Base-by-base conservation (phyloP, 2,888 invertebrate species). In the Acrocera orbiculus region DNA sequence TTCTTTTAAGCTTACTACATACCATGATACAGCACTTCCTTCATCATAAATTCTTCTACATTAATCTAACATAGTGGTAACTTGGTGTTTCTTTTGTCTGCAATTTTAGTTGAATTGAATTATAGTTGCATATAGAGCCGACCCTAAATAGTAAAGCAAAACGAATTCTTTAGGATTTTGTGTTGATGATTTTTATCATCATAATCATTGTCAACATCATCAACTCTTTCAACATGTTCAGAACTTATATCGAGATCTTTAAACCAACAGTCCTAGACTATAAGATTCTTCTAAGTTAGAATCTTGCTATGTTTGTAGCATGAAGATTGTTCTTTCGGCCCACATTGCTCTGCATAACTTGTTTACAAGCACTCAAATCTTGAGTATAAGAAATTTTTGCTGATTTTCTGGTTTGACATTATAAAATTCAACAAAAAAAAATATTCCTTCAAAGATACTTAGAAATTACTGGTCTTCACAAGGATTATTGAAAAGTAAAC, bases 41-140 rank as follows among this genome's bases (percentile, higher is more conserved):
- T 23, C 36, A 36, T 36, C 36, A 39, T 39, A 39, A 39, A 39
- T 39, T 36, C 16, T 17, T 13, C 24, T 19, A 10, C 36, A 27
- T 34, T 39, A 36, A 38, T 27, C 36, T 29, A 28, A 38, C 35
- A 38, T 35, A n/a, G n/a, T n/a, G 38, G 35, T 30, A 31, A 30
- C 29, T 35, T n/a, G 35, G 35, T 32, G 38, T 23, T 32, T 25
- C 35, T 34, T 35, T 38, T 38, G 35, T 38, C 34, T 32, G 35
- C 31, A 32, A 36, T 38, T 30, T 24, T 24, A 29, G 34, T 29
- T 28, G 15, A 13, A 22, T 11, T 23, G 25, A 16, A 29, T 16
- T 29, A 9, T n/a, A 9, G 34, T 28, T 16, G 19, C 19, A 2
- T 16, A n/a, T 17, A 16, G 19, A 16, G 14, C 25, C 22, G 22